A percentile compares a stretch with the other conserved stretches of the same genome.
Conservation (phyloP, 1,140 invertebrate species). For the Oreohelix idahoensis region DNA sequence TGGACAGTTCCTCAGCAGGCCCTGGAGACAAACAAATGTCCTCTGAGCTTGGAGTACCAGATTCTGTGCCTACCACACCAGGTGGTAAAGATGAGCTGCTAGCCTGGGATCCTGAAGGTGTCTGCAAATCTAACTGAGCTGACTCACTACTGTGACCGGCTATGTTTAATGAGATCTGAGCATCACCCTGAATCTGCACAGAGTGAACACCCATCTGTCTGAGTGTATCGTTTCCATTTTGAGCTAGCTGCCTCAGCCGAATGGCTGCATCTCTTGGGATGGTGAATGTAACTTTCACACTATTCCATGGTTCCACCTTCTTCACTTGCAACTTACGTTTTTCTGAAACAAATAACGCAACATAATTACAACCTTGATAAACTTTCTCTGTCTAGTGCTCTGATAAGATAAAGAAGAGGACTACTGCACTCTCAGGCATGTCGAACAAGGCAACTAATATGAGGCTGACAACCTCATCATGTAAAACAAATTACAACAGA, state of each 20-base stretch:
- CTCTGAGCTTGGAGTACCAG: constrained; percentile 50
- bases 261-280: constrained; percentile 94
- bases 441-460: no score
- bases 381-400: no score
- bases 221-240: constrained; percentile 88
- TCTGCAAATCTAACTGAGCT: constrained; percentile 83
- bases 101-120: constrained; percentile 57
- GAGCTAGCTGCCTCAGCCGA: constrained; percentile 89
- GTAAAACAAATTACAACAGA: no score
- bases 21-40: constrained; percentile 56
- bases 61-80: constrained; percentile 36
- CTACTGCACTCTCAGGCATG: no score
- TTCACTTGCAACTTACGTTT: constrained; percentile 74
- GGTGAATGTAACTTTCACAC: constrained; percentile 95
- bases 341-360: constrained; percentile 58
- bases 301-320: constrained; percentile 98
- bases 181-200: constrained; percentile 96
- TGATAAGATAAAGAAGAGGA: no score
- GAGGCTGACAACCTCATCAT: no score
- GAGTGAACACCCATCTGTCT: constrained; percentile 93
- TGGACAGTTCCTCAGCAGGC: constrained; percentile 67
- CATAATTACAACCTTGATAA: no score
- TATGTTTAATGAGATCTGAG: constrained; percentile 90
- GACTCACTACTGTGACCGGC: constrained; percentile 81
- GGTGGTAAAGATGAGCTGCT: constrained; percentile 47